These are phyloP conservation scores for Erynnis tages DNA, from an alignment of 2,888 invertebrate genomes.

Conservation along the genomic window DNA sequence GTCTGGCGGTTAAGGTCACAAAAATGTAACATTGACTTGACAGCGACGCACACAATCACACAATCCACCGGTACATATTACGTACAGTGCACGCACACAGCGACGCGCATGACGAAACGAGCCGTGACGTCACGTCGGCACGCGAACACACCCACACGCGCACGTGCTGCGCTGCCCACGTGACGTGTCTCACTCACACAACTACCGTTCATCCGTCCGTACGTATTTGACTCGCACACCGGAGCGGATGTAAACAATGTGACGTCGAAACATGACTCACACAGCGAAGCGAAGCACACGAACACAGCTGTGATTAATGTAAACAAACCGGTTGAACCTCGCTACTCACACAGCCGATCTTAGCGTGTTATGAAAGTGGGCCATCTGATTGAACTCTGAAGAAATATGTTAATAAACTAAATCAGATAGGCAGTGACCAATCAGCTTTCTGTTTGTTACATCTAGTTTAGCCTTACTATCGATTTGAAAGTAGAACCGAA, in stretches of 20 bases:
- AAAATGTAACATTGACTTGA: conserved; percentile 77
- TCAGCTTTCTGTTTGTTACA: conserved; percentile 4
- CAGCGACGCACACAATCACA: conserved; percentile 43
- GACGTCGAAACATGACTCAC: conserved; percentile 71
- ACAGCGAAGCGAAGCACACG: conserved; percentile 46
- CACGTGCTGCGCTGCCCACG: conserved; percentile 52
- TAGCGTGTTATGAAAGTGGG: conserved; percentile 55
- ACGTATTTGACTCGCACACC: conserved; percentile 37
- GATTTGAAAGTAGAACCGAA: background rate
- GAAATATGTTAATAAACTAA: conserved; percentile 27
- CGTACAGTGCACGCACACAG: conserved; percentile 46
- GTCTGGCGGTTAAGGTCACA: conserved; percentile 77
- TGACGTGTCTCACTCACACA: conserved; percentile 53
- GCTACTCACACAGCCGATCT: conserved; percentile 43
- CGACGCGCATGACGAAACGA: conserved; percentile 42
- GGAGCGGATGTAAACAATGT: conserved; percentile 70
- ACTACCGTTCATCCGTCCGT: conserved; percentile 12
- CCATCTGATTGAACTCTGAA: conserved; percentile 57
- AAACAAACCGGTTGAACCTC: conserved; percentile 72
- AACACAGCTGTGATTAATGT: conserved; percentile 66
- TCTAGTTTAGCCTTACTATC: conserved; percentile 6
- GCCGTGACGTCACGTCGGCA: conserved; percentile 70
- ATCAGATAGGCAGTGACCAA: conserved; percentile 11
- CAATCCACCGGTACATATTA: conserved; percentile 31
- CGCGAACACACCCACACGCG: conserved; percentile 76